Base-by-base conservation (phyloP, 2,113 vertebrate genomes). In the Phylloscopus whistleri region DNA sequence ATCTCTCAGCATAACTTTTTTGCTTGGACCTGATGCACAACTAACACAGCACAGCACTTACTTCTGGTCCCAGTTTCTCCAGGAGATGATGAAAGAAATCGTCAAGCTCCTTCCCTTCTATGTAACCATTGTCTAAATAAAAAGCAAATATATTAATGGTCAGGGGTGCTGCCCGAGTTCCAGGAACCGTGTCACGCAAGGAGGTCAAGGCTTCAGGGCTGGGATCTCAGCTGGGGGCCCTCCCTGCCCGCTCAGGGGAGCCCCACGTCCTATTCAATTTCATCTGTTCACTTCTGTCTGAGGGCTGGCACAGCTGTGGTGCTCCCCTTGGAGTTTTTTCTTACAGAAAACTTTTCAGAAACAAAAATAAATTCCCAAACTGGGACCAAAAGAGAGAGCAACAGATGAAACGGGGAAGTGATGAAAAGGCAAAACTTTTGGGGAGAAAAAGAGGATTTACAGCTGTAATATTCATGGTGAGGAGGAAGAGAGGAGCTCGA, bases 71-170 rank as follows among this genome's bases (percentile, higher is more conserved):
- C 90, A 99, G 64, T 89, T 96, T 99, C 81, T 96, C 97, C 97
- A 99, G 96, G 94, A 99, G 98, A 62, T 99, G 98, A 53, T 93
- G 97, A 74, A 99, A 99, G 97, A 99, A 99, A 24, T 97, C 98
- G 95, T 99, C 99, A 41, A 99, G 98, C 84, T 99, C 99, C 90
- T 99, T 99, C 18, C 98, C 98, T 82, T 99, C 99, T 94, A 99
- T 99, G 97, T 99, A 99, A 80, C 99, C 99, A 69, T 99, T 99
- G 96, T 99, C 99, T 99, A 97, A 90, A 95, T 18, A 69, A 58
- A 97, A 97, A 41, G 21, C 7, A 95, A 83, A 95, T 12, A 75
- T 8, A n/a, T 82, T 55, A 77, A 52, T 2, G 5, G 16, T 30
- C 53, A 77, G 33, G 0, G 18, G 21, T 13, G 18, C 11, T 39